phyloP scores from a whole-genome alignment of 2,888 invertebrate genomes.

The Aporophyla lueneburgensis region DNA sequence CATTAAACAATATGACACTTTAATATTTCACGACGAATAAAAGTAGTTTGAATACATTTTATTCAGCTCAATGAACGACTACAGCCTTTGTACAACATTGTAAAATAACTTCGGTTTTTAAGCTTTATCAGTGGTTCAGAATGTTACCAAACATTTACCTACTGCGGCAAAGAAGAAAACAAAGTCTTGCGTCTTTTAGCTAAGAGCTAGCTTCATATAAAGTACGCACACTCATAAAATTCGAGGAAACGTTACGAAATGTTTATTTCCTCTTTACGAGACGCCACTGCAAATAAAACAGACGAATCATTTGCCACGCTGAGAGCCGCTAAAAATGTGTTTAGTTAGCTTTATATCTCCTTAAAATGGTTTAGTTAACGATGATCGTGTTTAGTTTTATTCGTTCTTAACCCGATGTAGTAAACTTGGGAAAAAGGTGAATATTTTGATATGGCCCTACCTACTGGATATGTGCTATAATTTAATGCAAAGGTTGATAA shows the following conservation, averaged over 20 bases:
- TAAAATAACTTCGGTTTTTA: not conserved
- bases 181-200: not conserved
- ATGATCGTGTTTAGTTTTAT: slow-evolving; percentile 1
- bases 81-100: not conserved
- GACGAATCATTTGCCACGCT: slow-evolving; percentile 26
- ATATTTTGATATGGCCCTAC: not conserved
- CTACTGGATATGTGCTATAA: not conserved
- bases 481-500: too few species aligned
- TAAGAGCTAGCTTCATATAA: not conserved
- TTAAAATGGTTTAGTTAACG: slow-evolving; percentile 6
- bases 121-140: not conserved
- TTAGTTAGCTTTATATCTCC: slow-evolving; percentile 30
- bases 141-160: not conserved
- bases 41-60: not conserved
- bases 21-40: not conserved
- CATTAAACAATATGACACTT: not conserved
- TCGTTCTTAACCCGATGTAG: not conserved
- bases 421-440: not conserved
- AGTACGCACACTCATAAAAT: slow-evolving; percentile 17
- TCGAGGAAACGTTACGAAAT: slow-evolving; percentile 15
- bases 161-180: not conserved
- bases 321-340: slow-evolving; percentile 30
- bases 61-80: not conserved
- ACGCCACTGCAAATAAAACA: not conserved
- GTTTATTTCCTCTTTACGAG: slow-evolving; percentile 32